Evolutionary conservation across 1,140 invertebrate genomes (phyloP), one percentile per base, ranked within the genome.

Genomic region (Dysdera silvatica): DNA sequence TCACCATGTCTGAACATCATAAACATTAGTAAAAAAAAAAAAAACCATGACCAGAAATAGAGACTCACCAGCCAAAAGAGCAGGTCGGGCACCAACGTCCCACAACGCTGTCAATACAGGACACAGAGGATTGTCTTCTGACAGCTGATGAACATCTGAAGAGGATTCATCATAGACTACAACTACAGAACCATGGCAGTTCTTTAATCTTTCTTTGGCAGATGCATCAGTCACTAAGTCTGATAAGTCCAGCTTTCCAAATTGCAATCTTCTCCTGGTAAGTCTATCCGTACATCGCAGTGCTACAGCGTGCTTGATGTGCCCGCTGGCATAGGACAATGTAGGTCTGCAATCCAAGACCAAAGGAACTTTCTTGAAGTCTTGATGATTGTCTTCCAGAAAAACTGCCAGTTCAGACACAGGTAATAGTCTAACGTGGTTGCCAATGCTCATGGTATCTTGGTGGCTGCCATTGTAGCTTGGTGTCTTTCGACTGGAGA

Each of bases 231-330:
- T 81, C 0, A 85, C 82, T 58, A 88, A 71, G 71, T 88, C 87
- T 20, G 83, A 82, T 10, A 87, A 74, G 2, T 78, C 80, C 2
- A 82, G 83, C 68, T 84, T 84, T 2, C 86, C 84, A 66, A 81
- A 79, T 70, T 85, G 84, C 56, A 89, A 76, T 23, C 86, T 74
- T 65, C 83, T 78, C 37, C 85, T 77, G 70, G 85, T 87, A 72
- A 87, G 84, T 33, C 86, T 75, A 73, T 88, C 87, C 2, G 83
- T 82, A 71, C 86, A 87, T 73, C 86, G 87, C 23, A 89, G 80
- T 75, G 88, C 88, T 58, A 88, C 82, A 18, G 87, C 83, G 16
- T 85, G 85, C 26, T 78, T 75, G 35, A 89, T 82, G 73, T 89
- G 87, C 66, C 81, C 82, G 29, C 82, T 78, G 71, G 87, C 87